These are phyloP conservation scores for Amblyjoppa fuscipennis DNA, from an alignment of 2,888 invertebrate genomes.

Conservation along the genomic window DNA sequence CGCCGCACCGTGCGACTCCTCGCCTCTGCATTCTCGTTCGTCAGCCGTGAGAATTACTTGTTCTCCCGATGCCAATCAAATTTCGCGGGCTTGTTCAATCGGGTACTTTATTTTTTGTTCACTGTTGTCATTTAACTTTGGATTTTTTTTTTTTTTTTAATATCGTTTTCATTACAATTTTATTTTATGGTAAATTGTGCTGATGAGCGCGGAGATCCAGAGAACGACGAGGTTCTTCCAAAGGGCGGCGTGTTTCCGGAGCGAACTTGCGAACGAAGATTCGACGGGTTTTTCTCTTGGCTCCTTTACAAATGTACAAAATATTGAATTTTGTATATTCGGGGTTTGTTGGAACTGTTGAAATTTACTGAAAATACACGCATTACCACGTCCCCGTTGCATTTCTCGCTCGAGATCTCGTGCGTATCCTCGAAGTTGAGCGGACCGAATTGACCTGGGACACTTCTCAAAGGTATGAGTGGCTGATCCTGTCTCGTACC, in stretches of 20 bases:
- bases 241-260: constrained; percentile 31
- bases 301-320: not conserved
- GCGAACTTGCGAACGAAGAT: constrained; percentile 19
- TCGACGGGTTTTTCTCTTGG: constrained; percentile 1
- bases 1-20: constrained; percentile 35
- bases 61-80: not conserved
- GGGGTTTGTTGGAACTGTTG: not conserved
- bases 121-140: not conserved
- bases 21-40: constrained; percentile 13
- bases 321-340: not conserved
- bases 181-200: constrained; percentile 26
- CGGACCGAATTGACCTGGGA: constrained; percentile 69
- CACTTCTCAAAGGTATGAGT: constrained; percentile 68
- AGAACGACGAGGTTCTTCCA: constrained; percentile 61
- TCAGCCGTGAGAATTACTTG: constrained; percentile 61
- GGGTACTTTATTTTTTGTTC: not conserved
- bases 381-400: constrained; percentile 34
- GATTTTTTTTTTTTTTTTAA: not conserved
- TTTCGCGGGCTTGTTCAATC: not conserved
- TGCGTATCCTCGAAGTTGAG: constrained; percentile 55
- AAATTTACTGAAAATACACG: not conserved
- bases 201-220: constrained; percentile 56
- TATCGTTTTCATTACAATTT: not conserved
- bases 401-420: constrained; percentile 27
- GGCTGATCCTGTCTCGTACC: constrained; percentile 53